Conservation (phyloP, 2,888 invertebrate species). For the Biston betularia region DNA sequence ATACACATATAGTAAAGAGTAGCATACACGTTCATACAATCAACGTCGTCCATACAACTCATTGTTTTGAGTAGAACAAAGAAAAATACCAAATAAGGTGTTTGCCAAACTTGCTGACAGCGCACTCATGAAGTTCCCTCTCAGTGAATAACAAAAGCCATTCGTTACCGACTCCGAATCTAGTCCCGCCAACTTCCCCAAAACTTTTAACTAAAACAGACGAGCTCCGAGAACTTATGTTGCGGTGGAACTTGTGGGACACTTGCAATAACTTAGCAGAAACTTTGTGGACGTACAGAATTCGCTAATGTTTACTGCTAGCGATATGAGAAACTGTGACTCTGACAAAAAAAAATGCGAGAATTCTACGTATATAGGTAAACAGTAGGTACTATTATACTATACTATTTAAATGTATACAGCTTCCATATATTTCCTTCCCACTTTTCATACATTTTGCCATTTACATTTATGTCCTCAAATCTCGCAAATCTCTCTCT, state of each 20-base stretch:
- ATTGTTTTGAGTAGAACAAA: neutral
- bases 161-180: conserved; percentile 46
- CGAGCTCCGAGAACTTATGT: conserved; percentile 58
- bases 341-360: neutral
- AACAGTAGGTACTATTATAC: no score
- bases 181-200: conserved; percentile 56
- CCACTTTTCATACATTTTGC: no score
- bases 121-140: conserved; percentile 16
- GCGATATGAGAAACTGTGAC: conserved; percentile 5
- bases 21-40: neutral
- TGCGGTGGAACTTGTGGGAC: conserved; percentile 74
- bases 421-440: no score
- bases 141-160: conserved; percentile 33
- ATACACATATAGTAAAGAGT: no score
- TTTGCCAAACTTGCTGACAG: conserved; percentile 2
- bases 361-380: no score
- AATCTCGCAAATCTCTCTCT: no score
- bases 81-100: neutral
- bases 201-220: conserved; percentile 54
- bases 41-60: neutral
- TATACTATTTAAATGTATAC: no score
- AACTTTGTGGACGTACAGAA: conserved; percentile 58
- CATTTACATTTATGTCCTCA: no score
- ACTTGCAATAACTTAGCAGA: conserved; percentile 64
- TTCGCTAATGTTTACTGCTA: conserved; percentile 41